Conservation (phyloP, 2,113 vertebrate genomes). For the Bolborhynchus lineola region DNA sequence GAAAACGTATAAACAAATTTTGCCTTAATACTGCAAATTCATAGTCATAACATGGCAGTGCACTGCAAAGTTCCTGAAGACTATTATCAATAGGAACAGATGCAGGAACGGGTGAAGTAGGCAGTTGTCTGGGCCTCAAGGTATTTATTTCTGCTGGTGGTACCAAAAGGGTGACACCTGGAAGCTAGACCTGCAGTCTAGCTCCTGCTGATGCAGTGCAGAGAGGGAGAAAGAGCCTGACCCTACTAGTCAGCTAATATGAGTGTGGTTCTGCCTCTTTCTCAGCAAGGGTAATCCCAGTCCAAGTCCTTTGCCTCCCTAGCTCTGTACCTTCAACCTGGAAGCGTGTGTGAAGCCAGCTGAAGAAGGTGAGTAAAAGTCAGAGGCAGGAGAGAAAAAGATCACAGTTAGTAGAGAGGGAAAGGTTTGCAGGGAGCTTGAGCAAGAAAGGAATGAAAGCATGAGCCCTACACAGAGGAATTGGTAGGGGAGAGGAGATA, state of each 20-base stretch:
- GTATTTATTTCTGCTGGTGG: neutral
- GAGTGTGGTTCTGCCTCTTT: neutral
- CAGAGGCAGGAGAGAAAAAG: neutral
- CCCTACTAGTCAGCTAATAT: neutral
- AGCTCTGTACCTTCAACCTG: neutral
- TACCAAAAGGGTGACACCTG: neutral
- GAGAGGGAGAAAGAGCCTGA: neutral
- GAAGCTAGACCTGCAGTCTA: neutral
- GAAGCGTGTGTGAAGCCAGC: neutral
- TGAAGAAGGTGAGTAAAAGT: neutral
- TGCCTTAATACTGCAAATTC: neutral
- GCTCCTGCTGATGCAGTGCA: neutral
- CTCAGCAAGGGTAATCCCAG: neutral
- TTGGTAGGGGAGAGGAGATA: neutral
- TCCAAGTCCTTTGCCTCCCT: neutral
- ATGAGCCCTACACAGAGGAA: neutral
- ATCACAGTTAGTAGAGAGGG: neutral
- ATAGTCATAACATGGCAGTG: neutral
- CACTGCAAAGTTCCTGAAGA: neutral
- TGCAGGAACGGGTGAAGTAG: neutral
- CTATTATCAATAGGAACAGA: too few species aligned
- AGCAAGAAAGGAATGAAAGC: neutral
- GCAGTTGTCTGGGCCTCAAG: neutral
- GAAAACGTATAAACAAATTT: neutral
- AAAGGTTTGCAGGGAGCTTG: neutral